phyloP scores from a whole-genome alignment of 2,888 invertebrate genomes.

The Caenorhabditis sp. region DNA sequence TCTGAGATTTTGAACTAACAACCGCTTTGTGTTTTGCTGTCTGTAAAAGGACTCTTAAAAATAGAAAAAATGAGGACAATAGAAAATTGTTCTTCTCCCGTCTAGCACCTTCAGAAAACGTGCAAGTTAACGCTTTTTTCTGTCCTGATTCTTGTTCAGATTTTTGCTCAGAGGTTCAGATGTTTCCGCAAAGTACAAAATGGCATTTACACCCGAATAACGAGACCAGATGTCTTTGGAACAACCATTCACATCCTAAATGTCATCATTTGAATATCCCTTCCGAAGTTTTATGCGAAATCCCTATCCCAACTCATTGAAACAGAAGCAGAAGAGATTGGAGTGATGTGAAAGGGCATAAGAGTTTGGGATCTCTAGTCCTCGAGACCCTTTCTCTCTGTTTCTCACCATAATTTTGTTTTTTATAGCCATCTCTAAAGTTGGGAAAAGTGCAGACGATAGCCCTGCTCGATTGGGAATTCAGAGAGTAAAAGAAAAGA shows the following conservation, averaged over 20 bases:
- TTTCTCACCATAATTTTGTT: conserved; percentile 60
- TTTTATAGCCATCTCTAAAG: conserved; percentile 43
- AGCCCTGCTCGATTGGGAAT: conserved; percentile 26
- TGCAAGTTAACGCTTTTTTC: conserved; percentile 19
- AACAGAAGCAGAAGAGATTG: conserved; percentile 8
- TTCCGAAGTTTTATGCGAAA: conserved; percentile 14
- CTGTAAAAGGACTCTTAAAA: conserved; percentile 20
- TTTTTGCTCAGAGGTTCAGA: not conserved
- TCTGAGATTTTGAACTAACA: conserved; percentile 1
- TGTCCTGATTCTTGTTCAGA: conserved; percentile 12
- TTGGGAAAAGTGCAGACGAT: conserved; percentile 8
- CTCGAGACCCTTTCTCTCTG: not conserved
- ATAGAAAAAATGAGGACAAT: conserved; percentile 25
- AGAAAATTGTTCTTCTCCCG: conserved; percentile 8
- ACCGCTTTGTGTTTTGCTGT: conserved; percentile 42
- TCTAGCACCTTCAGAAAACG: conserved; percentile 37
- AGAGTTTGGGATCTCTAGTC: conserved; percentile 11
- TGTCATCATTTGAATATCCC: conserved; percentile 35
- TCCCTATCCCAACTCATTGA: not conserved
- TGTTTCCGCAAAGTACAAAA: conserved; percentile 12
- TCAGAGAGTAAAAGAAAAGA: conserved; percentile 19
- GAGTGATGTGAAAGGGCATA: conserved; percentile 21
- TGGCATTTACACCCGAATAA: conserved; percentile 25
- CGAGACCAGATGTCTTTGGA: conserved; percentile 39
- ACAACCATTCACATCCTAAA: conserved; percentile 20